A percentile compares a stretch with the other conserved stretches of the same genome.
These are phyloP conservation scores for Phrynocephalus guinanensis DNA, from an alignment of 2,797 vertebrate species.

Conservation along the genomic window DNA sequence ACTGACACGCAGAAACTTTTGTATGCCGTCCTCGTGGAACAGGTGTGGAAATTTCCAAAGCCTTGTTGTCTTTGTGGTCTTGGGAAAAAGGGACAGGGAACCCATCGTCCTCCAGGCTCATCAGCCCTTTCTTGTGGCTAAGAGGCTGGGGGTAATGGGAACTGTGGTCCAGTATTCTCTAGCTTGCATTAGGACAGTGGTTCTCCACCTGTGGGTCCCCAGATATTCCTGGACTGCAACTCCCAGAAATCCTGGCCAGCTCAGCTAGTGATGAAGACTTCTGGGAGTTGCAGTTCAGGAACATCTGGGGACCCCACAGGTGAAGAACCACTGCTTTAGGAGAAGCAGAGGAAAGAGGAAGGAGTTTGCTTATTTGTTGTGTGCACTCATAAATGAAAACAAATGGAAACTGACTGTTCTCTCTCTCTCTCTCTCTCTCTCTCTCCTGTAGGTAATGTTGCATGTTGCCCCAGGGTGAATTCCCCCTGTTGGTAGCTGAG, in stretches of 20 bases:
- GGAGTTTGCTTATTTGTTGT: neutral
- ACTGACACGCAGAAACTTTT: neutral
- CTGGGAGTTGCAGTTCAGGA: no score
- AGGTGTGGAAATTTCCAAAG: neutral
- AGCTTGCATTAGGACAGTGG: no score
- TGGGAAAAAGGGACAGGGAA: no score
- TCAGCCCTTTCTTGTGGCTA: no score
- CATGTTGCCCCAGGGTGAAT: conserved; percentile 30
- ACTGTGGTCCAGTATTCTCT: no score
- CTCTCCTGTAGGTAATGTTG: conserved; percentile 14
- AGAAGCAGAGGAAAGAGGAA: neutral
- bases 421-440: neutral
- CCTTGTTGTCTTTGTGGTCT: neutral
- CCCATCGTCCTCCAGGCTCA: no score
- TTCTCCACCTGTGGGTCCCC: no score
- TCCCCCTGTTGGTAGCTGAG: conserved; percentile 43
- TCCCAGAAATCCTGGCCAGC: no score
- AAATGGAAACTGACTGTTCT: neutral
- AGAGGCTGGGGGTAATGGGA: neutral
- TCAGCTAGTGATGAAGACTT: no score
- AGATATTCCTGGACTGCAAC: no score
- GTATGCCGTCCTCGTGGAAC: neutral
- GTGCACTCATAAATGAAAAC: neutral
- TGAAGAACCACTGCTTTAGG: neutral
- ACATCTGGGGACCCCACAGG: no score